phyloP scores from a whole-genome alignment of 2,113 vertebrate species.

The Psammodynastes pulverulentus region DNA sequence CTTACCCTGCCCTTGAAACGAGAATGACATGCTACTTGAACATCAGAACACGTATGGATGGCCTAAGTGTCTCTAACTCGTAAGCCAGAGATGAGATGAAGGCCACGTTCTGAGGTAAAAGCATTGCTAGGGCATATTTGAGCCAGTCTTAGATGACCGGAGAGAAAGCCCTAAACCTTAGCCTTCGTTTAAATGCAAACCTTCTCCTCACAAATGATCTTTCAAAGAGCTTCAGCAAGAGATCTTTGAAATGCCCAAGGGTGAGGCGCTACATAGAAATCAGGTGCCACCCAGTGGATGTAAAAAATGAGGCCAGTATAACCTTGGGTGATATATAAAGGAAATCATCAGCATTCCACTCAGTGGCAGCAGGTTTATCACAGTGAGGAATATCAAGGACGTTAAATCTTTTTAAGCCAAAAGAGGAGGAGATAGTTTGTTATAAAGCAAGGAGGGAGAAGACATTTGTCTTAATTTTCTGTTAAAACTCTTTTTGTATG shows the following conservation, averaged over 20 bases:
- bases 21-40: neutral
- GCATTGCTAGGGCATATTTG: neutral
- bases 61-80: neutral
- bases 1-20: neutral
- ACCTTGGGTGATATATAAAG: constrained; percentile 23
- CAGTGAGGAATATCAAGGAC: constrained; percentile 25
- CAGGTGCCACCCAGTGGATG: constrained; percentile 19
- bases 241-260: neutral
- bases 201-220: neutral
- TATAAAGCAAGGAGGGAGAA: neutral
- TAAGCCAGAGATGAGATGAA: neutral
- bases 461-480: neutral
- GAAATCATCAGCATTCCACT: fast-evolving
- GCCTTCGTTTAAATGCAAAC: neutral
- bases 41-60: neutral
- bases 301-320: fast-evolving
- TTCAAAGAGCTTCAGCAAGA: neutral
- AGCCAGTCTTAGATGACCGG: neutral
- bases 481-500: neutral
- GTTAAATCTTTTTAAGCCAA: neutral
- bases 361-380: constrained; percentile 2
- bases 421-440: neutral
- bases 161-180: neutral
- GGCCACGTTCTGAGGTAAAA: neutral
- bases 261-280: neutral